These are phyloP conservation scores for Drosophila leonis DNA, from an alignment of 2,888 invertebrate species.

Conservation along the genomic window DNA sequence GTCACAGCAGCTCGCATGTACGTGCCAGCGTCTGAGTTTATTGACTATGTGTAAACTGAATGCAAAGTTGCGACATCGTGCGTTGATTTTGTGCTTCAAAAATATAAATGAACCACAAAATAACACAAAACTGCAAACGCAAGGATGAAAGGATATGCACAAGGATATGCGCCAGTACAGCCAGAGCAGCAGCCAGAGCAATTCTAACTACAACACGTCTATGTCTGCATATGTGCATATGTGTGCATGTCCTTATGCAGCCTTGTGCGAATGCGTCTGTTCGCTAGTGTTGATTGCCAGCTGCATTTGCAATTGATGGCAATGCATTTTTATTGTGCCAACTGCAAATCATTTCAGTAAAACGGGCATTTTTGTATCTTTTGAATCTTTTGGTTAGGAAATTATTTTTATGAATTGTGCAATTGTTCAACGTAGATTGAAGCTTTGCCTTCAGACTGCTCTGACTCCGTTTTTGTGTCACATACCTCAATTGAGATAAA, in stretches of 20 bases:
- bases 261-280: conserved; percentile 6
- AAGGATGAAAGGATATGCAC: conserved; percentile 25
- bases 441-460: background rate
- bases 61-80: conserved; percentile 66
- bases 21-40: conserved; percentile 62
- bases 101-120: conserved; percentile 68
- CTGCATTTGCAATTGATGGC: conserved; percentile 44
- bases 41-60: conserved; percentile 66
- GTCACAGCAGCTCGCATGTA: conserved; percentile 45
- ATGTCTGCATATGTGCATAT: conserved; percentile 1
- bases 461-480: background rate
- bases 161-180: conserved; percentile 1
- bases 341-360: background rate
- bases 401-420: background rate
- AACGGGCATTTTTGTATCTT: background rate
- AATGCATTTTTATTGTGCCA: conserved; percentile 29
- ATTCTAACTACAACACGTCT: conserved; percentile 5
- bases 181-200: background rate
- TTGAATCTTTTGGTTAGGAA: background rate
- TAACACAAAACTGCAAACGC: conserved; percentile 44
- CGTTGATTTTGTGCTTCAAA: conserved; percentile 71
- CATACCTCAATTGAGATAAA: background rate
- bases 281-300: conserved; percentile 28
- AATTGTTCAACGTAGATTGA: too few species aligned
- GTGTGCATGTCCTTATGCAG: background rate